Base-by-base conservation (phyloP, 2,888 invertebrate genomes). In the Athripsodes cinereus region DNA sequence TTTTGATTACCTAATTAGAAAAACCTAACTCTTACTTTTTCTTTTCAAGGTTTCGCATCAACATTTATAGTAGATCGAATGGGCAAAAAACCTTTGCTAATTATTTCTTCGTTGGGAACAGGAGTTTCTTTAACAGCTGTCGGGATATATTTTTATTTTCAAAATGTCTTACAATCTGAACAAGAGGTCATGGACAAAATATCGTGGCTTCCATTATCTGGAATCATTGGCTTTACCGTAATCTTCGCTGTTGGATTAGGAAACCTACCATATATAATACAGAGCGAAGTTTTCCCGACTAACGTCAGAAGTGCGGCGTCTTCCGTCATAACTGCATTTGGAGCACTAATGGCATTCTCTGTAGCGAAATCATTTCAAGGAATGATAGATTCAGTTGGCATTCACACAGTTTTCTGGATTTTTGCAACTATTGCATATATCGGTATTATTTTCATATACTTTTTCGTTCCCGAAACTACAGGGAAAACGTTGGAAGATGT, bases 261-360 rank as follows among this genome's bases (percentile, higher is more conserved):
- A 1, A 84, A 82, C 19, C 66, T 85, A 22, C 79, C 84, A 0
- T 83, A 84, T 61, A 79, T 84, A 62, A 75, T 85, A 72, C 79
- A 84, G 65, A 82, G 83, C 0, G 85, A 85, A 67, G 65, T 85
- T 3, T 85, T 85, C 65, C 82, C 85, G 0, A 81, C 82, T 0
- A 84, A 83, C 61, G 81, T 85, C 0, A 85, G 84, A 66, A 80
- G 81, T 0, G 72, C 76, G 0, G 84, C 84, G 0, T 81, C 83
- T 0, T 82, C 82, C 2, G 63, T 78, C 2, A 81, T 81, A 0
- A 82, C 82, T 1, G 75, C 83, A 66, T 69, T 80, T 62, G 79
- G 81, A 0, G 82, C 82, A 21, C 64, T 81, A 0, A 68, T 84
- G 49, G 81, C 81, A 34, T 84, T 85, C 64, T 61, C 75, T 3